phyloP scores from a whole-genome alignment of 2,797 vertebrate genomes.

The Zenarchopterus dispar region DNA sequence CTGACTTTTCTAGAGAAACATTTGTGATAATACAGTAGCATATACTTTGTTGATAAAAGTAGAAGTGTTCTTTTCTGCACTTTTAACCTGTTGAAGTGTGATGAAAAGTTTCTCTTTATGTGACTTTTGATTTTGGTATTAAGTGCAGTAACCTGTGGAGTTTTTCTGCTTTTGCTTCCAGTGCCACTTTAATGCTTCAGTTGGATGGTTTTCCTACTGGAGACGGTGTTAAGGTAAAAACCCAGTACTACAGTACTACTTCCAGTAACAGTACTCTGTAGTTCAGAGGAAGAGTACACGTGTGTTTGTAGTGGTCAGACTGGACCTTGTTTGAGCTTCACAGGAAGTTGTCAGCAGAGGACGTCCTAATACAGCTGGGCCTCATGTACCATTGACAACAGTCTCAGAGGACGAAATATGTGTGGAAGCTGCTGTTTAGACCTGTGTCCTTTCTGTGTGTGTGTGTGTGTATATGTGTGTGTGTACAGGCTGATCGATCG shows the following conservation, averaged over 20 bases:
- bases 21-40: no score
- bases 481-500: slow-evolving; percentile 83
- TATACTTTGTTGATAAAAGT: no score
- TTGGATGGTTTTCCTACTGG: slow-evolving; percentile 84
- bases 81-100: no score
- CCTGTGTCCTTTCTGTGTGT: neutral
- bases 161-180: slow-evolving; percentile 41
- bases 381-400: slow-evolving; percentile 28
- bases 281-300: neutral
- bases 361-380: neutral
- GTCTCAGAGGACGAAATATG: neutral
- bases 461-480: slow-evolving; percentile 15
- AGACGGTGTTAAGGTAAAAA: slow-evolving; percentile 78
- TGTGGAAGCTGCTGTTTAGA: no score
- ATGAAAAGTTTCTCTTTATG: neutral
- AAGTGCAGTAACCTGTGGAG: neutral
- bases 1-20: no score
- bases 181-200: slow-evolving; percentile 82
- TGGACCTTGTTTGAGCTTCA: neutral
- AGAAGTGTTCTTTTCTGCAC: no score
- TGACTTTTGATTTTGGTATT: neutral
- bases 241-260: neutral
- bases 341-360: slow-evolving; percentile 4
- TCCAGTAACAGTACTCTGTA: neutral
- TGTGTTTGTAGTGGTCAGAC: neutral